Evolutionary conservation across 2,113 vertebrate species (phyloP).

Genomic region (Oplegnathus fasciatus): DNA sequence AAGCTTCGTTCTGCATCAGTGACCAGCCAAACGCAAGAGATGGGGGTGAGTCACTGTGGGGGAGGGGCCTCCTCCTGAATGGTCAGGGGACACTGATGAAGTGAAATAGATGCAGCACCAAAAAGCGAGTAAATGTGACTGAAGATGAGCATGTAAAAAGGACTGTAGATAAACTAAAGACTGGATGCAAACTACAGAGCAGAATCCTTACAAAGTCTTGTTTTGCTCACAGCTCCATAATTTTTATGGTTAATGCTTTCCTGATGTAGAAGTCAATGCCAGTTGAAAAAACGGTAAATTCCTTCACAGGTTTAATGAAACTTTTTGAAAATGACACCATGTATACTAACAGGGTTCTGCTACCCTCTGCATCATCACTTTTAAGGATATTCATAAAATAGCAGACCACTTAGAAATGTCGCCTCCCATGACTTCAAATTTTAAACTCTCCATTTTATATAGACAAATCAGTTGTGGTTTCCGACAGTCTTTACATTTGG

Average conservation of each 20-base stretch:
- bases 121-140: slow-evolving; percentile 58
- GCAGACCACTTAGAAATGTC: neutral
- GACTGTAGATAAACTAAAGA: slow-evolving; percentile 7
- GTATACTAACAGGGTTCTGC: neutral
- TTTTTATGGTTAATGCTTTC: neutral
- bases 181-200: slow-evolving; percentile 1
- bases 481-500: neutral
- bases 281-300: neutral
- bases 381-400: neutral
- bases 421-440: neutral
- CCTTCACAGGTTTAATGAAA: neutral
- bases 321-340: neutral
- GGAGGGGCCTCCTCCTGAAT: slow-evolving; percentile 79
- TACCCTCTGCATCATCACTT: neutral
- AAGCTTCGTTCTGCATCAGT: slow-evolving; percentile 84
- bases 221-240: neutral
- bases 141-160: slow-evolving; percentile 36
- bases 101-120: slow-evolving; percentile 76
- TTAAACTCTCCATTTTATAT: neutral
- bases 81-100: slow-evolving; percentile 80
- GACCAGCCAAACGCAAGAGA: slow-evolving; percentile 80
- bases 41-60: slow-evolving; percentile 82
- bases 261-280: neutral
- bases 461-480: neutral
- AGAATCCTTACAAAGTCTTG: neutral